Conservation (phyloP, 2,888 invertebrate genomes). For the Drosophila prostipennis region DNA sequence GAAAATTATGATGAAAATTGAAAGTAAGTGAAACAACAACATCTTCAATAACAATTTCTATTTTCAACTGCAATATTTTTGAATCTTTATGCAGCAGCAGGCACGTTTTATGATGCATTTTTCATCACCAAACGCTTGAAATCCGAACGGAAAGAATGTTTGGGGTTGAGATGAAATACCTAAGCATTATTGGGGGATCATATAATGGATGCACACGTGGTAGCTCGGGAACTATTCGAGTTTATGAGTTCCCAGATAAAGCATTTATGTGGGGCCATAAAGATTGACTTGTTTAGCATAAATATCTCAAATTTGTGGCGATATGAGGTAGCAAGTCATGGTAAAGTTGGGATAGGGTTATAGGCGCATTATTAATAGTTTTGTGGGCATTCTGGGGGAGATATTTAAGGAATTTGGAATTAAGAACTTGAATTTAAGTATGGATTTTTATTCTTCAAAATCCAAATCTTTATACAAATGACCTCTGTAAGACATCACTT, state of each 20-base stretch:
- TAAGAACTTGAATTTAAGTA: neutral
- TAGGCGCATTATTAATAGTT: neutral
- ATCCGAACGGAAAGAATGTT: conserved; percentile 10
- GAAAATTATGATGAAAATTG: conserved; percentile 31
- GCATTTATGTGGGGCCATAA: conserved; percentile 33
- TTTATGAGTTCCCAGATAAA: conserved; percentile 29
- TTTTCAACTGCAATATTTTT: conserved; percentile 24
- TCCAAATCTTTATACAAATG: neutral
- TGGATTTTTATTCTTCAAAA: neutral
- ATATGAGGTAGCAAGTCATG: neutral
- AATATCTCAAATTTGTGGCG: conserved; percentile 10
- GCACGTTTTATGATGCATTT: conserved; percentile 27
- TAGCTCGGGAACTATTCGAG: conserved; percentile 5
- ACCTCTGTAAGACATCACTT: neutral
- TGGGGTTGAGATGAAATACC: conserved; percentile 25
- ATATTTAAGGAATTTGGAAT: too few relatives aligned
- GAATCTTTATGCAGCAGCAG: conserved; percentile 28
- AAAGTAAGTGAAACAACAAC: conserved; percentile 33
- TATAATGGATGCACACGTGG: conserved; percentile 25
- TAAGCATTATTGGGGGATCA: conserved; percentile 7
- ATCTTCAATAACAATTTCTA: conserved; percentile 23
- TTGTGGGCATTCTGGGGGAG: neutral
- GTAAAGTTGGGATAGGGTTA: conserved; percentile 8
- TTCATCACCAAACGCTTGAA: conserved; percentile 13
- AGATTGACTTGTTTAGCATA: conserved; percentile 30